A percentile compares a stretch with the other conserved stretches of the same genome.
These are phyloP conservation scores for Ceramica pisi DNA, from an alignment of 2,888 invertebrate genomes.

Conservation along the genomic window DNA sequence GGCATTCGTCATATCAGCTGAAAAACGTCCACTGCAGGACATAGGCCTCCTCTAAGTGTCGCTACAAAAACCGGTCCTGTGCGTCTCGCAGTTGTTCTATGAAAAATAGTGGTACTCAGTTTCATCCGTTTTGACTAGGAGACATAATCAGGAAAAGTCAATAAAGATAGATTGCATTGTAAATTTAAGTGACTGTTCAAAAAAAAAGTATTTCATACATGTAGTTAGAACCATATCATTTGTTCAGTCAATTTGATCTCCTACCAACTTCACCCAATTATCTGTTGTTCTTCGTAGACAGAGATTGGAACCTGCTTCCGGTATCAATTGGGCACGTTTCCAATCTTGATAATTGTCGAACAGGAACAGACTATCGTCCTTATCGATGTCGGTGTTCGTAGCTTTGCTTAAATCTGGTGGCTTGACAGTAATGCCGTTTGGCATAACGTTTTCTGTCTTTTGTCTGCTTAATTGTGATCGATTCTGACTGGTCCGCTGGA, in stretches of 20 bases:
- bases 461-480: background rate
- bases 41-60: no score
- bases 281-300: slow-evolving; percentile 7
- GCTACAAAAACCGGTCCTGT: no score
- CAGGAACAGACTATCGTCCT: slow-evolving; percentile 25
- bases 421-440: slow-evolving; percentile 5
- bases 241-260: background rate
- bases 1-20: no score
- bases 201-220: background rate
- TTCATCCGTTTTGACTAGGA: background rate
- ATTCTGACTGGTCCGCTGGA: background rate
- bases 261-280: background rate
- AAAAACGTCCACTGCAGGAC: no score
- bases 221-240: background rate
- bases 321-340: slow-evolving; percentile 47
- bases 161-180: background rate
- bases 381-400: slow-evolving; percentile 20
- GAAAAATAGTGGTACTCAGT: no score
- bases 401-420: background rate
- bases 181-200: no score
- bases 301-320: slow-evolving; percentile 18
- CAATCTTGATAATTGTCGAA: slow-evolving; percentile 47
- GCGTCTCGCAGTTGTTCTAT: no score
- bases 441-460: background rate
- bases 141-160: background rate